These are phyloP conservation scores for Conus betulinus DNA, from an alignment of 1,140 invertebrate species.

Conservation along the genomic window DNA sequence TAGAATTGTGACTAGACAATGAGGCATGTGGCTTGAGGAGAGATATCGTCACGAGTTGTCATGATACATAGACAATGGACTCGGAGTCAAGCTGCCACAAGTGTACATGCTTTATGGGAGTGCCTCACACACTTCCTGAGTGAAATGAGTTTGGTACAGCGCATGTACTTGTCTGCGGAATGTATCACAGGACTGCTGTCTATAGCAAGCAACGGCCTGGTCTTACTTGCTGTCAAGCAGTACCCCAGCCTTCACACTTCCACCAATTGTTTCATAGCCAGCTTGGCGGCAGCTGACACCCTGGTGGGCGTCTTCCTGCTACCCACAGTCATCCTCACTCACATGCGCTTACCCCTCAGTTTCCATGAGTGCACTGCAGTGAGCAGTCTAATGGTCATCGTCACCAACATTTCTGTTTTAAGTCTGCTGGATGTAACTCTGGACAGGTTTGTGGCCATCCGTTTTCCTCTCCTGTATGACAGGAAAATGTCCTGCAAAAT, in stretches of 20 bases:
- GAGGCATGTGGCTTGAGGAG: too few species aligned
- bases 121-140: too few species aligned
- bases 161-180: conserved; percentile 61
- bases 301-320: conserved; percentile 72
- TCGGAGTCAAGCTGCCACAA: too few species aligned
- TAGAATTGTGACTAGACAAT: too few species aligned
- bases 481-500: conserved; percentile 51
- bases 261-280: conserved; percentile 77
- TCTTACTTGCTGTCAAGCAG: conserved; percentile 72
- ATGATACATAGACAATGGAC: too few species aligned
- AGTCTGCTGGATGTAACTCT: conserved; percentile 68
- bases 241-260: conserved; percentile 72
- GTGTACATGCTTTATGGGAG: too few species aligned
- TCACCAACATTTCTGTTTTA: conserved; percentile 72
- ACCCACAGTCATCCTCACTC: conserved; percentile 65
- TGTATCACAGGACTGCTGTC: conserved; percentile 60
- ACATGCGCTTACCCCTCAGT: conserved; percentile 58
- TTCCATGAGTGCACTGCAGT: conserved; percentile 69
- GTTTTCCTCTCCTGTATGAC: conserved; percentile 67
- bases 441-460: conserved; percentile 70
- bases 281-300: conserved; percentile 75
- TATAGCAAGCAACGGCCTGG: conserved; percentile 74
- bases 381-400: conserved; percentile 67
- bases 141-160: too few species aligned
- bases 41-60: too few species aligned